Evolutionary conservation across 2,113 vertebrate genomes (phyloP).

Genomic region (Chinchilla lanigera): DNA sequence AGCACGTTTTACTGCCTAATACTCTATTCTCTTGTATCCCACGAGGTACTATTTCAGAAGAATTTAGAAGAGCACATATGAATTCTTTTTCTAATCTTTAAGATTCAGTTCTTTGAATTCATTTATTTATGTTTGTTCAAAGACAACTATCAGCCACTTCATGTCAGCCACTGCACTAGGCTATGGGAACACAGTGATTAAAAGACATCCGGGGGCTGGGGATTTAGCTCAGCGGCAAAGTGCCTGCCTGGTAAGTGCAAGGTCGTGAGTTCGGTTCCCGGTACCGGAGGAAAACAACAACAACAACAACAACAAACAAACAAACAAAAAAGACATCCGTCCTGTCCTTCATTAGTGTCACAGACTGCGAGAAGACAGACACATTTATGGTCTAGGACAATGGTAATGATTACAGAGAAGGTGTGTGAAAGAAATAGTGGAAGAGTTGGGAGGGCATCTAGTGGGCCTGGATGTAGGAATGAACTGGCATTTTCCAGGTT

Average conservation of each 20-base stretch:
- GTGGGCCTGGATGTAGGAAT: background rate
- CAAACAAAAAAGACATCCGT: background rate
- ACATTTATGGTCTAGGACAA: background rate
- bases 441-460: background rate
- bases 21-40: background rate
- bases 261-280: no score
- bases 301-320: no score
- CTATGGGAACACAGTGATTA: background rate
- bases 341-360: background rate
- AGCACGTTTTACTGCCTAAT: background rate
- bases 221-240: no score
- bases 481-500: background rate
- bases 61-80: background rate
- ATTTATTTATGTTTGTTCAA: background rate
- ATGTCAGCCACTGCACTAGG: background rate
- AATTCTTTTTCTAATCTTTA: background rate
- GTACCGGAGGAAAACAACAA: no score
- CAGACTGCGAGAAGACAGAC: background rate
- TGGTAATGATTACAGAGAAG: background rate
- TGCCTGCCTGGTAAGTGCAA: no score
- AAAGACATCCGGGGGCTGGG: background rate
- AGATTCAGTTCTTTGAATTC: background rate
- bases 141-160: background rate
- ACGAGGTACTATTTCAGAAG: background rate
- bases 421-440: background rate